These are phyloP conservation scores for Atethmia centrago DNA, from an alignment of 2,888 invertebrate species.

Conservation along the genomic window DNA sequence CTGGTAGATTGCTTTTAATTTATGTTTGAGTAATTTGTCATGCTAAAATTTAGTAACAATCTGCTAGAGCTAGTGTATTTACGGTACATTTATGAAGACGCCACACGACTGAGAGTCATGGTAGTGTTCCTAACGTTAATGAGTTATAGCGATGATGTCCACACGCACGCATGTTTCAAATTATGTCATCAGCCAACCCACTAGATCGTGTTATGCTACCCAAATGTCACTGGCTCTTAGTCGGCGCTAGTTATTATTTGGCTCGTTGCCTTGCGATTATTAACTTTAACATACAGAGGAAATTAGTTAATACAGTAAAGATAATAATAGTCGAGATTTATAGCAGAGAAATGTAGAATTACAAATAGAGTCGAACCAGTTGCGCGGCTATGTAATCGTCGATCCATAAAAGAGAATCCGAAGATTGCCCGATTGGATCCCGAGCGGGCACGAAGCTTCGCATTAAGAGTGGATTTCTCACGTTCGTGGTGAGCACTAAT, in stretches of 20 bases:
- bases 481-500: conserved; percentile 82
- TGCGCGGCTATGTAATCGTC: conserved; percentile 67
- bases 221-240: conserved; percentile 81
- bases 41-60: conserved; percentile 22
- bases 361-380: conserved; percentile 64
- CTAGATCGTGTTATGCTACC: conserved; percentile 81
- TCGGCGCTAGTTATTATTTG: conserved; percentile 83
- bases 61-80: conserved; percentile 55
- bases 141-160: conserved; percentile 78
- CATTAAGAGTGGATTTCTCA: conserved; percentile 82
- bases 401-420: conserved; percentile 79
- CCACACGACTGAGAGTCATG: conserved; percentile 63
- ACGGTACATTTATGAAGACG: conserved; percentile 63
- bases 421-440: conserved; percentile 80
- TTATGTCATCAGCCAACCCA: conserved; percentile 84
- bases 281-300: conserved; percentile 75
- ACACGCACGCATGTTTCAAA: conserved; percentile 81
- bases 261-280: conserved; percentile 84
- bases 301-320: conserved; percentile 69
- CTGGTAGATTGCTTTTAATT: neutral
- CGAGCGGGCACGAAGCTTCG: conserved; percentile 75
- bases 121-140: conserved; percentile 74
- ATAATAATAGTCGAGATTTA: conserved; percentile 64
- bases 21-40: conserved; percentile 8
- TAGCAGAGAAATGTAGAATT: conserved; percentile 56